These are phyloP conservation scores for Xiphorhynchus erythropygius DNA, from an alignment of 2,797 vertebrate genomes.

Conservation along the genomic window DNA sequence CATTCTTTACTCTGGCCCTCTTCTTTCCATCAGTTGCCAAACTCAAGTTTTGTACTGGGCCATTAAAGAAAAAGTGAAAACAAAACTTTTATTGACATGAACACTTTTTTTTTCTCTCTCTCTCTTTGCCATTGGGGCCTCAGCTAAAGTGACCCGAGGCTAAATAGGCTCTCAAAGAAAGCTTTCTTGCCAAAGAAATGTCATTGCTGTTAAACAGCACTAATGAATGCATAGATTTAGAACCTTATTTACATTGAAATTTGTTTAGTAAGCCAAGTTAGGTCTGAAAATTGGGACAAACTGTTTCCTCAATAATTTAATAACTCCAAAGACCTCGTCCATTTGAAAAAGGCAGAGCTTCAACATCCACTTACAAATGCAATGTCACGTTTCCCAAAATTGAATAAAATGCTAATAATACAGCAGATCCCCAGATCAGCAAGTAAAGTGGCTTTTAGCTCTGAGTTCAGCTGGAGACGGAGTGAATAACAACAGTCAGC, in stretches of 20 bases:
- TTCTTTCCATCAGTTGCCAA: constrained; percentile 12
- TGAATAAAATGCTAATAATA: constrained; percentile 74
- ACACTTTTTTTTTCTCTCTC: not conserved
- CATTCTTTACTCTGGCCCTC: constrained; percentile 5
- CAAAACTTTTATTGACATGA: constrained; percentile 46
- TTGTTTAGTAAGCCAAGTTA: constrained; percentile 73
- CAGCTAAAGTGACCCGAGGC: constrained; percentile 51
- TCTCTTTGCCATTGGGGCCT: constrained; percentile 14
- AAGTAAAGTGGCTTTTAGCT: constrained; percentile 75
- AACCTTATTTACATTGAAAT: constrained; percentile 71
- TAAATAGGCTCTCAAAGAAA: constrained; percentile 58
- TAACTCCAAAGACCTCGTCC: constrained; percentile 68
- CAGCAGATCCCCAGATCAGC: constrained; percentile 67
- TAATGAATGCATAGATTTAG: constrained; percentile 72
- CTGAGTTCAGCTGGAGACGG: constrained; percentile 60
- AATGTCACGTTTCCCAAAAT: constrained; percentile 71
- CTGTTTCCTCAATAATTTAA: constrained; percentile 70
- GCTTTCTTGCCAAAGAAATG: constrained; percentile 70
- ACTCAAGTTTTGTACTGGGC: not conserved
- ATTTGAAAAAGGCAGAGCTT: constrained; percentile 64
- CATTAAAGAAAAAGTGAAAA: constrained; percentile 6
- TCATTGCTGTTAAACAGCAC: constrained; percentile 55
- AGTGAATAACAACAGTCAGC: constrained; percentile 68
- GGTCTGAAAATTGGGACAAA: constrained; percentile 71
- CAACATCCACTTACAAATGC: constrained; percentile 71